Evolutionary conservation across 1,140 invertebrate species (phyloP).

Genomic region (Drosophila sproati): DNA sequence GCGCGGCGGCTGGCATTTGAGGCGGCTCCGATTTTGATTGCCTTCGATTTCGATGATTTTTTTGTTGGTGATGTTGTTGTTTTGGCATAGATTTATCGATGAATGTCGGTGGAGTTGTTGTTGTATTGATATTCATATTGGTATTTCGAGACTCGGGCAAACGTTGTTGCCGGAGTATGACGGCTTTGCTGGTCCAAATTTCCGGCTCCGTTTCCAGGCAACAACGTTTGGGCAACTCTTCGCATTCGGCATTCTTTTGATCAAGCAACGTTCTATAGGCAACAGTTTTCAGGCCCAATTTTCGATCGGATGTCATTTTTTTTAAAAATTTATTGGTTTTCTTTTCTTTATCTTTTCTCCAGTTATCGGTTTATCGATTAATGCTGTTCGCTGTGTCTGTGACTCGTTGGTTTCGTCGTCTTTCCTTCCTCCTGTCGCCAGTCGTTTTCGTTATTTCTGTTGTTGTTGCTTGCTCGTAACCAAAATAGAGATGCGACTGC

Average conservation of each 20-base stretch:
- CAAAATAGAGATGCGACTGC: constrained; percentile 14
- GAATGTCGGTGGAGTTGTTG: constrained; percentile 10
- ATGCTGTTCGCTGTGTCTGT: not conserved
- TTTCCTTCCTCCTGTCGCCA: not conserved
- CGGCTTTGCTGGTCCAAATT: no score
- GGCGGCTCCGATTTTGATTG: constrained; percentile 15
- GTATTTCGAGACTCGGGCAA: no score
- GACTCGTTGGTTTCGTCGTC: not conserved
- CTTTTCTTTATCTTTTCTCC: no score
- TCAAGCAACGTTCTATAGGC: no score
- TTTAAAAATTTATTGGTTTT: not conserved
- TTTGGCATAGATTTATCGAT: constrained; percentile 40
- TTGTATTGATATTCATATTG: not conserved
- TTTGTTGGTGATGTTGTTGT: not conserved
- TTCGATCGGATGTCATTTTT: no score
- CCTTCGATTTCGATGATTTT: constrained; percentile 22
- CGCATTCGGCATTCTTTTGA: no score
- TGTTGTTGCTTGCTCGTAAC: constrained; percentile 13
- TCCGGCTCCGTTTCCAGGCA: no score
- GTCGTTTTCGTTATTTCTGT: constrained; percentile 3
- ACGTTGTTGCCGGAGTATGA: no score
- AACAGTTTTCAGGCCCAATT: no score
- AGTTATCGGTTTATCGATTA: not conserved
- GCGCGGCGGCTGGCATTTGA: constrained; percentile 47
- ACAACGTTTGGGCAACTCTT: no score